Base-by-base conservation (phyloP, 2,113 vertebrate species). In the Hippocampus guttulatus region DNA sequence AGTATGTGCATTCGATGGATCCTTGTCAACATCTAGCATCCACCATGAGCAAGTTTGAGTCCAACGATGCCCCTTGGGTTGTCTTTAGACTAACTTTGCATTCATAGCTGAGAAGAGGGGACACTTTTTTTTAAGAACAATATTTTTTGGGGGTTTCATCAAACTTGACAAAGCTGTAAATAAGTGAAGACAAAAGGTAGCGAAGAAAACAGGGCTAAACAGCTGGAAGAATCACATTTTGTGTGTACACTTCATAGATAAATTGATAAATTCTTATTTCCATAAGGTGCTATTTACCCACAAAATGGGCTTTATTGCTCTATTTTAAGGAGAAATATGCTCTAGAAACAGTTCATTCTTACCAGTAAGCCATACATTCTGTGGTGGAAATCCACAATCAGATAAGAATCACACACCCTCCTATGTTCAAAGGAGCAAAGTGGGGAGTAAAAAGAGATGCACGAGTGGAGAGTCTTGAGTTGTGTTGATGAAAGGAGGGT, bases 351-450 rank as follows among this genome's bases (percentile, higher is more conserved):
- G 76, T 71, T 55, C 43, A 63, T 72, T 45, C 71, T 65, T 54
- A 62, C 75, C 52, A 68, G 47, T 6, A 5, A 79, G 81, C 69
- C 78, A 75, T 81, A 84, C 78, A 77, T 69, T 81, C 77, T 68
- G 70, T 65, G 62, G 71, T 81, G 81, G 78, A 86, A 88, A 84
- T 47, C 38, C 75, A 67, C 67, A 67, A 74, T 83, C 47, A n/a
- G 58, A 71, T 76, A 64, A 69, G 18, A 79, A 76, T 69, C 73
- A 77, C 88, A 89, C 85, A 87, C 85, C 89, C 85, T 85, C 84
- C 89, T 63, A 21, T 64, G 69, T 58, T 63, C 45, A 78, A 79
- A 69, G 52, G 18, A 25, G 74, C 68, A 80, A 79, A 64, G 51
- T 70, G 62, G 67, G 75, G 73, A 54, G 73, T 75, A 63, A 79